These are phyloP conservation scores for Hycleus phaleratus DNA, from an alignment of 1,140 invertebrate species.

Conservation along the genomic window DNA sequence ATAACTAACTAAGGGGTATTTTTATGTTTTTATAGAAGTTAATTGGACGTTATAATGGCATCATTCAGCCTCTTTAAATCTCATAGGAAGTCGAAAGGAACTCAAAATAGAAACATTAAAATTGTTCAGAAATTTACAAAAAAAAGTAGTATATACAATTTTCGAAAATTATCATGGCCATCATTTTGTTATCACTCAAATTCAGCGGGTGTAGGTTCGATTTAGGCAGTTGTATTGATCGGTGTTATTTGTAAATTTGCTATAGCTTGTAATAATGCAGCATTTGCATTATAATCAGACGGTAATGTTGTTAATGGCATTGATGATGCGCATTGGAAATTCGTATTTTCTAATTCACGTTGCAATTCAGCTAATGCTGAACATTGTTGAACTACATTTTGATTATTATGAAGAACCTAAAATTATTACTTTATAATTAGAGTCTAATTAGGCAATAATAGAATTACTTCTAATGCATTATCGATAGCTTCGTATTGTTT, in stretches of 20 bases:
- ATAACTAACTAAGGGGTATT: not conserved
- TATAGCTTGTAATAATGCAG: conserved; percentile 31
- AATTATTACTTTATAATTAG: conserved; percentile 8
- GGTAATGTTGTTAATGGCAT: conserved; percentile 32
- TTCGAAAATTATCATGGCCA: not conserved
- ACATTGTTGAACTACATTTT: conserved; percentile 41
- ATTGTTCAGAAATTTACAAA: conserved; percentile 6
- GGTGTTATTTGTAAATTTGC: conserved; percentile 30
- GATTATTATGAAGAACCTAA: conserved; percentile 41
- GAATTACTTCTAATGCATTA: conserved; percentile 40
- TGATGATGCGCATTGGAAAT: conserved; percentile 39
- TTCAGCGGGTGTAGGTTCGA: not conserved
- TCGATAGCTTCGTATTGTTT: conserved; percentile 45
- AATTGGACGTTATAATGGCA: conserved; percentile 18
- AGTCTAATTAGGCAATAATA: not conserved
- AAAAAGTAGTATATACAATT: not conserved
- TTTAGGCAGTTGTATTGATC: conserved; percentile 37
- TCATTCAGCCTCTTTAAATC: conserved; percentile 16
- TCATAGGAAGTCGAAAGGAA: conserved; percentile 5
- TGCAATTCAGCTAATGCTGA: conserved; percentile 40
- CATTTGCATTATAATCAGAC: conserved; percentile 43
- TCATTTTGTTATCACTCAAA: not conserved
- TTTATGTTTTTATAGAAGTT: not conserved
- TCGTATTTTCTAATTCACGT: conserved; percentile 41
- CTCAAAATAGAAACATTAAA: conserved; percentile 11